A percentile compares a stretch with the other conserved stretches of the same genome.
phyloP scores from a whole-genome alignment of 2,888 invertebrate species.

The Odontocerum albicorne region DNA sequence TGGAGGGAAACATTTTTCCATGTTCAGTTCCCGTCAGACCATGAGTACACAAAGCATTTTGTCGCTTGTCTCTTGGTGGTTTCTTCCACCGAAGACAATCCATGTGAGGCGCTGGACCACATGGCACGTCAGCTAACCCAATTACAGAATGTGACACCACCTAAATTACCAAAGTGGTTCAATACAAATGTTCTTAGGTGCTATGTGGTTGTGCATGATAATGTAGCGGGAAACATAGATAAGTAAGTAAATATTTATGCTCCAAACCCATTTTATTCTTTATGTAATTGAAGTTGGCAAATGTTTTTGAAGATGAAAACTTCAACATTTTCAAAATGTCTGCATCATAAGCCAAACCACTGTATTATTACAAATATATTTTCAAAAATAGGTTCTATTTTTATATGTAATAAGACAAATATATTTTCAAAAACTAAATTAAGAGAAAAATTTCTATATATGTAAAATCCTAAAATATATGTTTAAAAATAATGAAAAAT shows the following conservation, averaged over 20 bases:
- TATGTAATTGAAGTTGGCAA: neutral
- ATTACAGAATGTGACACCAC: constrained; percentile 72
- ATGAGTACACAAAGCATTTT: constrained; percentile 93
- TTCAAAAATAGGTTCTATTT: neutral
- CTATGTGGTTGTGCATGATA: constrained; percentile 89
- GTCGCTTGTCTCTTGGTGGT: constrained; percentile 79
- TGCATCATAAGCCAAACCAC: too few relatives aligned
- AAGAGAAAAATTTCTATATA: too few relatives aligned
- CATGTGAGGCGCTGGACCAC: constrained; percentile 79
- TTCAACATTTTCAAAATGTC: neutral
- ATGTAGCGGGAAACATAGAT: constrained; percentile 67
- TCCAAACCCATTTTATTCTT: neutral
- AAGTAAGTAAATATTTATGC: constrained; percentile 59
- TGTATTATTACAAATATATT: too few relatives aligned
- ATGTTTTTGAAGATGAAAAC: neutral
- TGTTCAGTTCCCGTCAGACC: constrained; percentile 88
- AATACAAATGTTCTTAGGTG: constrained; percentile 79
- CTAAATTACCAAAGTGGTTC: constrained; percentile 84
- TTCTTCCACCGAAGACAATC: constrained; percentile 69
- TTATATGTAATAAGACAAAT: neutral
- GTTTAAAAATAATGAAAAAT: too few relatives aligned
- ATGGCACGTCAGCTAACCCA: constrained; percentile 80
- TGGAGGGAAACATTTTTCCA: constrained; percentile 92
- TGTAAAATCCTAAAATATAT: too few relatives aligned
- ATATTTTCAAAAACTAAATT: too few relatives aligned